Evolutionary conservation across 2,113 vertebrate species (phyloP).

Genomic region (Nesoenas mayeri): DNA sequence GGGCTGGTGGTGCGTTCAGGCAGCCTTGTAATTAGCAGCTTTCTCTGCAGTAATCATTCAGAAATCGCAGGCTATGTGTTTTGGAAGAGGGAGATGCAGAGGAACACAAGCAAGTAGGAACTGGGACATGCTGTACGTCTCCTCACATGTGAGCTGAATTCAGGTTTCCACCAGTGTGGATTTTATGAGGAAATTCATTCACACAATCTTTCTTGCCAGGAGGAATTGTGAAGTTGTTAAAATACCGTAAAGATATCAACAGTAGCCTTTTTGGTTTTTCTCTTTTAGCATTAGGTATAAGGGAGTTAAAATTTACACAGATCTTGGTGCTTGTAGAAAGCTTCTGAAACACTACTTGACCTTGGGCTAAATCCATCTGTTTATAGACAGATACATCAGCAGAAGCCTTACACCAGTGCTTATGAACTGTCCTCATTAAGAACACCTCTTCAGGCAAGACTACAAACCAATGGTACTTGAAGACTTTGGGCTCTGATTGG

Average conservation of each 20-base stretch:
- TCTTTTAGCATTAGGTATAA: neutral
- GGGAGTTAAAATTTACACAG: neutral
- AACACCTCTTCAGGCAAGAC: accelerated
- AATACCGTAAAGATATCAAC: neutral
- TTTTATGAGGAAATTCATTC: neutral
- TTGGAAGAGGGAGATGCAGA: neutral
- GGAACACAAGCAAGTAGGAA: neutral
- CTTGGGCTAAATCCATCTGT: neutral
- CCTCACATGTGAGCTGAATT: neutral
- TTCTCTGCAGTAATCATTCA: neutral
- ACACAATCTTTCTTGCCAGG: neutral
- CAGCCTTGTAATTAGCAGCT: neutral
- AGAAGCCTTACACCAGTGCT: neutral
- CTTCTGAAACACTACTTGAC: neutral
- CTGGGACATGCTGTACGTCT: neutral
- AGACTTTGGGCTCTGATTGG: neutral
- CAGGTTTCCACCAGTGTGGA: neutral
- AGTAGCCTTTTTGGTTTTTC: neutral
- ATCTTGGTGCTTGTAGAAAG: neutral
- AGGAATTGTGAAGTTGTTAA: neutral
- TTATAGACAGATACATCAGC: neutral
- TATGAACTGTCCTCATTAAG: neutral
- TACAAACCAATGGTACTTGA: neutral
- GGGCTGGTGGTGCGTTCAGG: accelerated
- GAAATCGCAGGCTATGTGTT: neutral